Evolutionary conservation across 2,113 vertebrate genomes (phyloP).

Genomic region (Seriola quinqueradiata): DNA sequence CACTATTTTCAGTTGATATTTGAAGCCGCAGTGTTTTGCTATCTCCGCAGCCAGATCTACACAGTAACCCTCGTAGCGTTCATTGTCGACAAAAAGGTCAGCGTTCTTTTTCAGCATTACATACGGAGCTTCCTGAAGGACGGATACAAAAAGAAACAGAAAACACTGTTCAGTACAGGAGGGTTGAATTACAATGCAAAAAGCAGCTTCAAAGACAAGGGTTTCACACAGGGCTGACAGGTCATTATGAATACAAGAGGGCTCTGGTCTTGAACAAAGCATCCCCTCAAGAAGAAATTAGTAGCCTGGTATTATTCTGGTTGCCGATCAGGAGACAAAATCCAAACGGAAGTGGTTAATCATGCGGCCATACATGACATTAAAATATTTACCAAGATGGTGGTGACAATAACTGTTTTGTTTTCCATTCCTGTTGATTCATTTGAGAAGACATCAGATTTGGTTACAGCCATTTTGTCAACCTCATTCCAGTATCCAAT

Average conservation of each 20-base stretch:
- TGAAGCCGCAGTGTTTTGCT: constrained; percentile 98
- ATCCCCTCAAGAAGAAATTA: neutral
- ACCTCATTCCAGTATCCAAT: constrained; percentile 99
- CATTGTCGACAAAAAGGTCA: constrained; percentile 96
- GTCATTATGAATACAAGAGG: constrained; percentile 18
- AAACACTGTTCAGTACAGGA: constrained; percentile 44
- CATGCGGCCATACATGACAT: neutral
- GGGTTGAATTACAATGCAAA: constrained; percentile 18
- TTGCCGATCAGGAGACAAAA: neutral
- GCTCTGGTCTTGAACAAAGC: neutral
- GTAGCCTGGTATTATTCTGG: neutral
- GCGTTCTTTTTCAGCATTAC: constrained; percentile 99
- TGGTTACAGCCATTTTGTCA: constrained; percentile 98
- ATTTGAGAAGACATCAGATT: constrained; percentile 92
- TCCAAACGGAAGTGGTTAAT: neutral
- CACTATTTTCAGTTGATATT: constrained; percentile 97
- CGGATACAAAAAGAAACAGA: constrained; percentile 16
- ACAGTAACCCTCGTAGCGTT: constrained; percentile 98
- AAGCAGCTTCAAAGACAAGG: neutral
- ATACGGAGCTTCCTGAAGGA: constrained; percentile 94
- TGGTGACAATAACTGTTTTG: constrained; percentile 98
- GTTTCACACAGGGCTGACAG: neutral
- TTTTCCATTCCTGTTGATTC: constrained; percentile 97
- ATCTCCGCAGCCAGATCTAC: constrained; percentile 98
- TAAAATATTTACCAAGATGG: constrained; percentile 92